These are phyloP conservation scores for Callorhinus ursinus DNA, from an alignment of 2,113 vertebrate genomes.

Conservation along the genomic window DNA sequence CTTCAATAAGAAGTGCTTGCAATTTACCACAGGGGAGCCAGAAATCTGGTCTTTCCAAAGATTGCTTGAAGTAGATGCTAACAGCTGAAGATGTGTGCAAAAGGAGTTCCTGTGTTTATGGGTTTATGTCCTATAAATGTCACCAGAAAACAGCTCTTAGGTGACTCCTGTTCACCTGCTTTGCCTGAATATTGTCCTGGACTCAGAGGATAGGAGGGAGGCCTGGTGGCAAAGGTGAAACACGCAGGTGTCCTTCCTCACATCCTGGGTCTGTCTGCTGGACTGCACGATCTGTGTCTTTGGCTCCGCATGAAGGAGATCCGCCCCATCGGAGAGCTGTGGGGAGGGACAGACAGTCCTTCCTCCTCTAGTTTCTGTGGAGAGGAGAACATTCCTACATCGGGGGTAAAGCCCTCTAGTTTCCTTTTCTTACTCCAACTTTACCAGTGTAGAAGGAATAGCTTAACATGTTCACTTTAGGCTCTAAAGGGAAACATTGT, in stretches of 20 bases:
- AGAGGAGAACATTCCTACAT: rapidly evolving
- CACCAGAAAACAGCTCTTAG: neutral
- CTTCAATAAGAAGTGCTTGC: neutral
- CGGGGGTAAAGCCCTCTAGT: neutral
- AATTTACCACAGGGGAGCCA: neutral
- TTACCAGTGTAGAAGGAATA: neutral
- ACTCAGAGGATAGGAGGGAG: neutral
- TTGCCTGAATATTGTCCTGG: neutral
- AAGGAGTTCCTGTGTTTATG: neutral
- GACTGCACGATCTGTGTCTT: neutral
- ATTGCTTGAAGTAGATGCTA: neutral
- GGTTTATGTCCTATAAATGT: neutral
- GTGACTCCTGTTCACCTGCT: neutral
- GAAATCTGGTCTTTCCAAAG: neutral
- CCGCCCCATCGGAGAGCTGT: rapidly evolving
- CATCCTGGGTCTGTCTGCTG: too few species aligned
- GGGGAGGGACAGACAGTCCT: neutral
- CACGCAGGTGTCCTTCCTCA: rapidly evolving
- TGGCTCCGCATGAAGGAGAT: neutral
- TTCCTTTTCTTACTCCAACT: neutral
- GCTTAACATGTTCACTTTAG: neutral
- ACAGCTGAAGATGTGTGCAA: neutral
- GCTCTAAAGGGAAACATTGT: neutral
- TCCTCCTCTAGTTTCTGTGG: neutral
- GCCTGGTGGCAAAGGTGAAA: too few species aligned